Percentiles rank a stretch among this genome's conserved stretches.
Evolutionary conservation across 2,888 invertebrate species (phyloP).

Genomic region (Lithophane leautieri): DNA sequence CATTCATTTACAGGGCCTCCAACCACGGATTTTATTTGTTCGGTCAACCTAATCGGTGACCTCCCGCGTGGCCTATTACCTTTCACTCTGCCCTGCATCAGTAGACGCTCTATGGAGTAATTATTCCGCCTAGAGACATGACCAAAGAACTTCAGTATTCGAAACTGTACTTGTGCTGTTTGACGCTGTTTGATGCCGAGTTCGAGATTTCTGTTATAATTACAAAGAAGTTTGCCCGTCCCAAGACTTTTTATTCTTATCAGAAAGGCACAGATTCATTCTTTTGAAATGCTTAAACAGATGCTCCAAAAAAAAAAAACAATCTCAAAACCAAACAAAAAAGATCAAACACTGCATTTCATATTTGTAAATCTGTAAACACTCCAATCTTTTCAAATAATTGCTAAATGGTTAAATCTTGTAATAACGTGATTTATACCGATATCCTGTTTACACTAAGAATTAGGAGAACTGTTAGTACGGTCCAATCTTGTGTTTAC

Average conservation of each 20-base stretch:
- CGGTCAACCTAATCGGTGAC: too few species aligned
- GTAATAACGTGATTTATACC: constrained; percentile 17
- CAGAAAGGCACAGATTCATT: not conserved
- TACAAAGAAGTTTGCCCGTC: too few species aligned
- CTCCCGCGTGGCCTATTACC: too few species aligned
- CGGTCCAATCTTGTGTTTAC: constrained; percentile 7
- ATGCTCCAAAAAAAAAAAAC: not conserved
- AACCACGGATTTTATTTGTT: too few species aligned
- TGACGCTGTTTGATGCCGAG: too few species aligned
- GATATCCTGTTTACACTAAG: constrained; percentile 38
- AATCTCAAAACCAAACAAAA: constrained; percentile 1
- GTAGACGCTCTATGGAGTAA: too few species aligned
- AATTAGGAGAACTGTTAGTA: constrained; percentile 25
- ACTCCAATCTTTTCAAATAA: constrained; percentile 16
- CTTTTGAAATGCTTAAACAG: not conserved
- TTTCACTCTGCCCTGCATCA: too few species aligned
- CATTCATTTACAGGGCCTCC: too few species aligned
- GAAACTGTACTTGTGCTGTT: too few species aligned
- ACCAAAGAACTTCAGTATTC: too few species aligned
- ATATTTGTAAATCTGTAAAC: constrained; percentile 1
- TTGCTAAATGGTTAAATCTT: constrained; percentile 4
- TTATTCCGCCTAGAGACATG: too few species aligned
- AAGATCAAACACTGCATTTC: constrained; percentile 17
- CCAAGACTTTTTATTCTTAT: not conserved
- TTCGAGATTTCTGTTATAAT: not conserved